phyloP scores from a whole-genome alignment of 2,113 vertebrate species.

The Channa maculata region DNA sequence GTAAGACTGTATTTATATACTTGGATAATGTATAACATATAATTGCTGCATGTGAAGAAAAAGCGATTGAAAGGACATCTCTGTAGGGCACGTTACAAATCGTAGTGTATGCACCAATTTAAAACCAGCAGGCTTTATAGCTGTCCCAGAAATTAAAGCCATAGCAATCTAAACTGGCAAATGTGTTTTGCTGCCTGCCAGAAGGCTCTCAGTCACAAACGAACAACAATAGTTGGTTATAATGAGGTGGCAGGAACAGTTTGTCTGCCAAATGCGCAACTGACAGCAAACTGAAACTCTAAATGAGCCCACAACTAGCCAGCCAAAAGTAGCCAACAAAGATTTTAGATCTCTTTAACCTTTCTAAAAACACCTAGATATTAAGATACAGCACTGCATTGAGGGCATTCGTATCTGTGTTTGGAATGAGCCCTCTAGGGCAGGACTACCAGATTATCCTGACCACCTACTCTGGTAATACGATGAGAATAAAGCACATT shows the following conservation, averaged over 20 bases:
- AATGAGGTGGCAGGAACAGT: slow-evolving; percentile 37
- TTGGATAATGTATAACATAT: background rate
- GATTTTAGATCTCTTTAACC: slow-evolving; percentile 4
- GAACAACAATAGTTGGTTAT: slow-evolving; percentile 9
- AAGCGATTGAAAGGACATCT: background rate
- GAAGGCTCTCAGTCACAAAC: slow-evolving; percentile 9
- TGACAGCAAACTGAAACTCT: slow-evolving; percentile 25
- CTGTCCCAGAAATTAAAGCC: background rate
- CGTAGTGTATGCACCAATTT: background rate
- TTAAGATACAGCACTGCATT: slow-evolving; percentile 4
- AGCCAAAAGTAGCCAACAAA: slow-evolving; percentile 4
- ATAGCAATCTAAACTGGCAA: slow-evolving; percentile 13
- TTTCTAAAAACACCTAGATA: slow-evolving; percentile 3
- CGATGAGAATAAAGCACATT: slow-evolving; percentile 19
- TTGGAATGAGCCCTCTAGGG: slow-evolving; percentile 17
- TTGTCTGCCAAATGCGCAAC: slow-evolving; percentile 31
- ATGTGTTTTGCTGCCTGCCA: slow-evolving; percentile 25
- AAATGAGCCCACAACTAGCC: slow-evolving; percentile 12
- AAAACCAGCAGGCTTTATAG: background rate
- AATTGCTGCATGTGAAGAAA: background rate
- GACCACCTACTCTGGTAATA: slow-evolving; percentile 17
- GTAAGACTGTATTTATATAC: background rate
- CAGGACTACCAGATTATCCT: background rate
- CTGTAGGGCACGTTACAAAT: background rate
- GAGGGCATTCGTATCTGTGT: slow-evolving; percentile 5